phyloP scores from a whole-genome alignment of 2,888 invertebrate genomes.

The Sphecodes monilicornis region DNA sequence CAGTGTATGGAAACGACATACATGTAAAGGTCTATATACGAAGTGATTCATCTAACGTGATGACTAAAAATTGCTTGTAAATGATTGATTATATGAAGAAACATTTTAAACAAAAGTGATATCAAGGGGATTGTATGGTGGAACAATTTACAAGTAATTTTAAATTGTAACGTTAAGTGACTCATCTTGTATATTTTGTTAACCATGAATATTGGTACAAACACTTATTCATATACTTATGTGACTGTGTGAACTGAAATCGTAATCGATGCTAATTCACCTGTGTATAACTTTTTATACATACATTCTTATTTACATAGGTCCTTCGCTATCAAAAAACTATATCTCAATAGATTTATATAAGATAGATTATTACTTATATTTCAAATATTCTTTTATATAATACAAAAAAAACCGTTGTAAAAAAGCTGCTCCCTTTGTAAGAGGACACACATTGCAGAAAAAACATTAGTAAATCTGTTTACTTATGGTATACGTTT shows the following conservation, averaged over 20 bases:
- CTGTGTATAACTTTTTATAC: conserved; percentile 54
- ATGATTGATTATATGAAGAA: background rate
- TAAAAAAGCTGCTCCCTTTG: conserved; percentile 50
- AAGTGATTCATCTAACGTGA: background rate
- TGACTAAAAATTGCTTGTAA: background rate
- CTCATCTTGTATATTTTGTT: conserved; percentile 6
- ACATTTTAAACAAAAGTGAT: background rate
- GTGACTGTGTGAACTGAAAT: conserved; percentile 34
- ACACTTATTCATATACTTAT: conserved; percentile 45
- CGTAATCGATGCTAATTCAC: conserved; percentile 39
- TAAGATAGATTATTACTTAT: conserved; percentile 41
- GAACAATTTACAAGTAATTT: background rate
- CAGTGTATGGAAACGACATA: conserved; percentile 43
- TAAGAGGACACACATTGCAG: conserved; percentile 23
- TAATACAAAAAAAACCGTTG: conserved; percentile 51
- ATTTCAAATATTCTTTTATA: conserved; percentile 41
- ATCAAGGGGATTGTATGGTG: background rate
- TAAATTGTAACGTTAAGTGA: background rate
- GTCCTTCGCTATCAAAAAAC: conserved; percentile 62
- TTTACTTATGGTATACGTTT: conserved; percentile 47
- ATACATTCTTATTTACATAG: conserved; percentile 69
- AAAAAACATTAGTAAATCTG: conserved; percentile 47
- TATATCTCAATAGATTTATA: conserved; percentile 56
- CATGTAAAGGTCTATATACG: conserved; percentile 1
- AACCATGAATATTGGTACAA: conserved; percentile 39